These are phyloP conservation scores for Connochaetes taurinus DNA, from an alignment of 2,113 vertebrate species.

Conservation along the genomic window DNA sequence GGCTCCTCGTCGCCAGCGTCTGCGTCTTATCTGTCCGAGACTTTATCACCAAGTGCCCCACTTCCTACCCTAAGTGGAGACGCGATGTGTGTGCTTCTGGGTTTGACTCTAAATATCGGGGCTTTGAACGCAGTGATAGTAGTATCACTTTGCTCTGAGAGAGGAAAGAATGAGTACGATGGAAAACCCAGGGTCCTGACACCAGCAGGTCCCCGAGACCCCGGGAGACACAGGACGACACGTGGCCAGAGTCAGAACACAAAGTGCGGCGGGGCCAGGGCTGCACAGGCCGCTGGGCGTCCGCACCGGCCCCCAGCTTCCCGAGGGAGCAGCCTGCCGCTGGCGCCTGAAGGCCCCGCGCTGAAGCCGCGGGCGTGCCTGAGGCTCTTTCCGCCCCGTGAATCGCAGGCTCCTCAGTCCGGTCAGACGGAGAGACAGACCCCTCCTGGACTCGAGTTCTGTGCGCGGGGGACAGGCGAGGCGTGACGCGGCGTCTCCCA, in stretches of 20 bases:
- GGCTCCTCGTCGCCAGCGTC: background rate
- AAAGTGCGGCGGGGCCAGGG: fast-evolving
- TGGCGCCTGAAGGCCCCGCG: fast-evolving
- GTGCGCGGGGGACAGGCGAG: fast-evolving
- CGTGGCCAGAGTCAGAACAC: background rate
- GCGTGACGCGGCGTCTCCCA: fast-evolving
- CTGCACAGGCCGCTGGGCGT: background rate
- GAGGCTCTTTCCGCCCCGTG: fast-evolving
- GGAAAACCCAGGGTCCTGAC: background rate
- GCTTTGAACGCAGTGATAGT: background rate
- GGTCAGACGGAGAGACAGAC: background rate
- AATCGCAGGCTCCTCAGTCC: no score
- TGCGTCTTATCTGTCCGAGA: background rate
- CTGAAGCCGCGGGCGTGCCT: background rate
- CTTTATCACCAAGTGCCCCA: background rate
- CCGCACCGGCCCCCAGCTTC: fast-evolving
- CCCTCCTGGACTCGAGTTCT: fast-evolving
- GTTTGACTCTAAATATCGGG: background rate
- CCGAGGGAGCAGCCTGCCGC: fast-evolving
- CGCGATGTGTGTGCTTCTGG: background rate
- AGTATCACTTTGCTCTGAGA: fast-evolving
- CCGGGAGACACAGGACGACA: fast-evolving
- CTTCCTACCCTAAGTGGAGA: background rate
- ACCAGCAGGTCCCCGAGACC: fast-evolving
- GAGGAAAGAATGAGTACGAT: background rate